Base-by-base conservation (phyloP, 2,113 vertebrate species). In the Tympanuchus pallidicinctus region DNA sequence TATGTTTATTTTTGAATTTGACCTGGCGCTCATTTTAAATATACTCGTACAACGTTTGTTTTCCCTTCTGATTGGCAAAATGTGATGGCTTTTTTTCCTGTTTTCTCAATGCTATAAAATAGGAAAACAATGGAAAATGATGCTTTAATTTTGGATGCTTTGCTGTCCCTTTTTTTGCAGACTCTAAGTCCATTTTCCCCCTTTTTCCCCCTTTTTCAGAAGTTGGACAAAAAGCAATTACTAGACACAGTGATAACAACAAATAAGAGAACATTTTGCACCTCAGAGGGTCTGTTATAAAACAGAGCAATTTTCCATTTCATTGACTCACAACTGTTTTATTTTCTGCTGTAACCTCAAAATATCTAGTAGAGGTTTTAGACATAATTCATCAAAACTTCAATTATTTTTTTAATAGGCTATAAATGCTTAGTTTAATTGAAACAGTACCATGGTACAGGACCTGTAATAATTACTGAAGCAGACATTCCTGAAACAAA, bases 301-400 rank as follows among this genome's bases (percentile, higher is more conserved):
- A 87, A 85, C 92, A 82, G 60, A 73, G 84, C 92, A 96, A 94
- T 97, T 96, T 96, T 95, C 93, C 65, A 92, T 92, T 94, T 96
- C 92, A 86, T 86, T 96, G 94, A 79, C 74, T 94, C 75, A 88
- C 90, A 95, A 91, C 83, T 92, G 91, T 89, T 96, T 90, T 90
- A 86, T 93, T 93, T 96, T 92, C 71, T 92, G 19, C 59, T 70
- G 60, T 95, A 93, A 90, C 82, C n/a, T 90, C 74, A 57, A 85
- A 92, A 96, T 82, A 65, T 8, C 54, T 66, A 88, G 40, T 42
- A 34, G 36, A 76, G 78, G 50, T 84, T 94, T 88, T 59, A 32
- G 61, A 32, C n/a, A 47, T 47, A 90, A 89, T 91, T 82, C 25
- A 86, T 89, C 10, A 84, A 73, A 82, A 76, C 32, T 38, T 61